phyloP scores from a whole-genome alignment of 2,888 invertebrate genomes.

The Standfussiana lucernea region DNA sequence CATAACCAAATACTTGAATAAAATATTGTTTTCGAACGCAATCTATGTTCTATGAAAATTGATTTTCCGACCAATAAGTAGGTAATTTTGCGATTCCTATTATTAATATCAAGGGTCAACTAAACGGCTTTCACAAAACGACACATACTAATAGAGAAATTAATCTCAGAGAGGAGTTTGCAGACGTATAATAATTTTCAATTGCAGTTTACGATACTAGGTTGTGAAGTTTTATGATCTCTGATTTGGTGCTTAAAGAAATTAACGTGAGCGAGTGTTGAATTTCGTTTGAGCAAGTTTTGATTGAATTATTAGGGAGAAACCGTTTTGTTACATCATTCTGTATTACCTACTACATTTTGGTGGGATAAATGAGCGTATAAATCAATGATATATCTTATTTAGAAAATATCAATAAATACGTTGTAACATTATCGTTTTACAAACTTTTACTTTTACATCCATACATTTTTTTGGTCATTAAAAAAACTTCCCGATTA shows the following conservation, averaged over 20 bases:
- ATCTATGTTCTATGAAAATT: not conserved
- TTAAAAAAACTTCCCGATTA: no score
- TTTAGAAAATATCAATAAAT: not conserved
- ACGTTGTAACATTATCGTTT: not conserved
- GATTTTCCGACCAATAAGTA: not conserved
- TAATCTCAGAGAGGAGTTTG: constrained; percentile 2
- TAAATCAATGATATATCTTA: no score
- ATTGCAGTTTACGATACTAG: constrained; percentile 14
- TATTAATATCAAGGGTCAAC: constrained; percentile 9
- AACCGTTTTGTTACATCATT: not conserved
- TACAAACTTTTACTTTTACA: not conserved
- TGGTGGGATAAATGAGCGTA: not conserved
- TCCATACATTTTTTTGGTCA: not conserved
- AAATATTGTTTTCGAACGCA: not conserved
- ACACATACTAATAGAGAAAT: constrained; percentile 22
- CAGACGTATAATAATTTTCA: constrained; percentile 4
- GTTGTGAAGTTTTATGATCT: constrained; percentile 35
- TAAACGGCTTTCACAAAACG: constrained; percentile 24
- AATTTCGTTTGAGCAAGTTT: constrained; percentile 4
- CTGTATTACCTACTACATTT: not conserved
- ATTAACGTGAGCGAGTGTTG: constrained; percentile 5
- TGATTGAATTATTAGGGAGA: not conserved
- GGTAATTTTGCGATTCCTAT: not conserved
- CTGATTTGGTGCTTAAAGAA: constrained; percentile 11
- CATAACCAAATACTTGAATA: no score